Percentiles rank a stretch among this genome's conserved stretches.
Conservation (phyloP, 53 echinoderm and acorn worm genomes). For the Patiria pectinifera region DNA sequence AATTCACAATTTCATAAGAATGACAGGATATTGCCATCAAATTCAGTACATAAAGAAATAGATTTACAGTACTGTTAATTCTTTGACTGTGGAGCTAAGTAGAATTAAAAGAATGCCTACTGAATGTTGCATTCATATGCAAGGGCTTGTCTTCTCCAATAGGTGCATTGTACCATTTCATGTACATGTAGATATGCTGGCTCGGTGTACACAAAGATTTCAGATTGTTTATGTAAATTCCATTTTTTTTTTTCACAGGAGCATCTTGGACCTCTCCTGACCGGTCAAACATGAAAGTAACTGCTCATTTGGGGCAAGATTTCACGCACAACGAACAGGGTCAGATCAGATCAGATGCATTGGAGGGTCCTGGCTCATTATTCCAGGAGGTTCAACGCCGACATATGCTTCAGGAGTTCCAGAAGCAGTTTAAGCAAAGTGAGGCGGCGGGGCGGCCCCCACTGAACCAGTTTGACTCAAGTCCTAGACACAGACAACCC, state of each 20-base stretch:
- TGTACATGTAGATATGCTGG: neutral
- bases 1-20: too few relatives aligned
- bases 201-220: too few relatives aligned
- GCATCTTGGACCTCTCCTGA: neutral
- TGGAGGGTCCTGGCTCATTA: constrained; percentile 3
- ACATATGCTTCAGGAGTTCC: neutral
- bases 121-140: neutral
- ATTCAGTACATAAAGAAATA: neutral
- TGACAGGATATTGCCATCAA: neutral
- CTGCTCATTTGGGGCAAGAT: constrained; percentile 13
- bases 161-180: too few relatives aligned
- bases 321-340: neutral
- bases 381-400: neutral
- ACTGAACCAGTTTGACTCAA: neutral
- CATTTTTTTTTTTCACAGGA: neutral
- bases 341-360: neutral
- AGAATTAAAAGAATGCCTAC: too few relatives aligned
- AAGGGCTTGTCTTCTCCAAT: too few relatives aligned
- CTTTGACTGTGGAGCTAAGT: neutral
- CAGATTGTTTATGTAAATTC: too few relatives aligned
- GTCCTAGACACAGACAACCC: neutral
- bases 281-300: neutral
- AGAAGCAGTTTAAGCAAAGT: neutral
- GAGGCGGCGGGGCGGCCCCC: neutral
- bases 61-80: neutral